A percentile compares a stretch with the other conserved stretches of the same genome.
These are phyloP conservation scores for Heliconius himera DNA, from an alignment of 1,140 invertebrate genomes.

Conservation along the genomic window DNA sequence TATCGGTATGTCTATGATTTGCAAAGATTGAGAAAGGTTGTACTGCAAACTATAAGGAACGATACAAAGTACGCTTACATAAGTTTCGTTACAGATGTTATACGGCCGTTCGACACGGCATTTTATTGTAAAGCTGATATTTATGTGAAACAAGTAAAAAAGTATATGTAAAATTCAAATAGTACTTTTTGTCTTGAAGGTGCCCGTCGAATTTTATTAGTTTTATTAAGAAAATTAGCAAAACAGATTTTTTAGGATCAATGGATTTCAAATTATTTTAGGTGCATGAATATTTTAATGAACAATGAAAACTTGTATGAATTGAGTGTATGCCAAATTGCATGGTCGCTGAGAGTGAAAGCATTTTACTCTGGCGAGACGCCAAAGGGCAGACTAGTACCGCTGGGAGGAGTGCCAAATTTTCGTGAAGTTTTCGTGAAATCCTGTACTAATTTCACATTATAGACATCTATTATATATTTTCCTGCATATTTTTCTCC, in stretches of 20 bases:
- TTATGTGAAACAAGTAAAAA: no score
- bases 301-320: slow-evolving; percentile 28
- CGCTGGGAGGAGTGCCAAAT: slow-evolving; percentile 44
- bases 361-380: slow-evolving; percentile 46
- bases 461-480: neutral
- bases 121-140: no score
- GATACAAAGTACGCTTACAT: no score
- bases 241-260: neutral
- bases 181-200: no score
- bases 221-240: no score
- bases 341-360: slow-evolving; percentile 46
- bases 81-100: no score
- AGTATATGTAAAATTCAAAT: no score
- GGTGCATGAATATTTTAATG: slow-evolving; percentile 11
- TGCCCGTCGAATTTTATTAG: no score
- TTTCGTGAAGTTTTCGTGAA: slow-evolving; percentile 19
- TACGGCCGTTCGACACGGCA: no score
- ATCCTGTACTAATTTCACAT: neutral
- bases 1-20: no score
- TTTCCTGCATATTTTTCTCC: neutral
- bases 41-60: no score
- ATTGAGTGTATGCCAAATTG: slow-evolving; percentile 42
- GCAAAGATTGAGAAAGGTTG: no score
- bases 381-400: slow-evolving; percentile 52
- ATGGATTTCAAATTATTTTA: neutral